These are phyloP conservation scores for Trogon surrucura DNA, from an alignment of 2,113 vertebrate species.

Conservation along the genomic window DNA sequence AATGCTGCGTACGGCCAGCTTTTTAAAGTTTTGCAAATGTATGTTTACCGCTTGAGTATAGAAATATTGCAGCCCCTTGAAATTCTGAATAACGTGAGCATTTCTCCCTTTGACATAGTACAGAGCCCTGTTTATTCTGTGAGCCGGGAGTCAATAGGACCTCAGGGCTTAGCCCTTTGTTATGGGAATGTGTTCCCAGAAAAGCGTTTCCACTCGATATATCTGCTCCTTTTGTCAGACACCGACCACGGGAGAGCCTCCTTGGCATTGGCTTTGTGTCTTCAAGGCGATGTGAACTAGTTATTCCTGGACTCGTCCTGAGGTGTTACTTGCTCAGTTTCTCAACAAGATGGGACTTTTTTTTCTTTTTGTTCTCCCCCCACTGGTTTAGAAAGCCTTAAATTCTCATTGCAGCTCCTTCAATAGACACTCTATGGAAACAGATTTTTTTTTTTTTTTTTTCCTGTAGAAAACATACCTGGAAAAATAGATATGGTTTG, in stretches of 20 bases:
- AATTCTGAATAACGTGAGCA: not conserved
- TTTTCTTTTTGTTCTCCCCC: not conserved
- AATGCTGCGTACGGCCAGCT: not conserved
- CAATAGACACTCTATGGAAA: not conserved
- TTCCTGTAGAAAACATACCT: not conserved
- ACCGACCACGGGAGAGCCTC: rapidly evolving
- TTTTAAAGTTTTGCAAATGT: not conserved
- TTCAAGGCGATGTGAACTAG: not conserved
- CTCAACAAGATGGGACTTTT: not conserved
- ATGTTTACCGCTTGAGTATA: rapidly evolving
- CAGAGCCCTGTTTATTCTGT: not conserved
- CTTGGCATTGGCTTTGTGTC: not conserved
- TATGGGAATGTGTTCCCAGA: not conserved
- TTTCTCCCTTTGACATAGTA: not conserved
- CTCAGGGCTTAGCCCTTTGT: not conserved
- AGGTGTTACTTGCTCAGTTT: not conserved
- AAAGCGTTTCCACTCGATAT: rapidly evolving
- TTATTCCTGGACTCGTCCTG: not conserved
- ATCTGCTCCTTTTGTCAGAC: not conserved
- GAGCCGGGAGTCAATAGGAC: not conserved
- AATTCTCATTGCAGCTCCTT: not conserved
- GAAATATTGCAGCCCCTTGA: not conserved
- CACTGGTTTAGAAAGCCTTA: not conserved
- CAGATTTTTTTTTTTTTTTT: not conserved
- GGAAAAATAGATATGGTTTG: not conserved